Percentiles rank a stretch among this genome's conserved stretches.
Evolutionary conservation across 1,140 invertebrate genomes (phyloP).

Genomic region (Drosophila ananassae): DNA sequence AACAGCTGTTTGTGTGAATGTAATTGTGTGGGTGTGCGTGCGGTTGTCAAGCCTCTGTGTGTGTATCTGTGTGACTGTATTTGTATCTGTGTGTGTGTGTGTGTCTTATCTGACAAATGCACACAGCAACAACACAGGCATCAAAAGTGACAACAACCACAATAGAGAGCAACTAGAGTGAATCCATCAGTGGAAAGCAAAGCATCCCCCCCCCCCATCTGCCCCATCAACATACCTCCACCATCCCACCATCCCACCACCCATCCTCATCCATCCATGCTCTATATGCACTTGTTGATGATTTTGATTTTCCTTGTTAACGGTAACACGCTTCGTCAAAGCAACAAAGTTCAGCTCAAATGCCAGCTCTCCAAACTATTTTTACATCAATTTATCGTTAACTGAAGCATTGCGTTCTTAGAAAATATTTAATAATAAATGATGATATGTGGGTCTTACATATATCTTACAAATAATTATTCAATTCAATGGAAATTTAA

Average conservation of each 20-base stretch:
- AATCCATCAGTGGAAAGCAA: constrained; percentile 63
- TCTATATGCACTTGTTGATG: constrained; percentile 30
- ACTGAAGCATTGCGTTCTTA: constrained; percentile 4
- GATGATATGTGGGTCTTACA: neutral
- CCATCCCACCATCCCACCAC: constrained; percentile 19
- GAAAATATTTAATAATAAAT: neutral
- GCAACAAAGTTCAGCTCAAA: constrained; percentile 33
- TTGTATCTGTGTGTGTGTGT: constrained; percentile 35
- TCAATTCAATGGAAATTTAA: neutral
- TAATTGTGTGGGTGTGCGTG: neutral
- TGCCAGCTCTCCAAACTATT: constrained; percentile 1
- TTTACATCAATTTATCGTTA: constrained; percentile 2
- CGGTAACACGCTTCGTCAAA: constrained; percentile 27
- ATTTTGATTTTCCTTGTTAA: constrained; percentile 60
- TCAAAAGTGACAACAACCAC: constrained; percentile 41
- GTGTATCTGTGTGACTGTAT: neutral
- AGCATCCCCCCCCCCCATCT: neutral
- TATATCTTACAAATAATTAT: neutral
- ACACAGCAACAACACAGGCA: constrained; percentile 55
- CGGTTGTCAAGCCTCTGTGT: neutral
- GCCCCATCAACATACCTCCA: neutral
- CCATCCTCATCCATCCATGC: constrained; percentile 51
- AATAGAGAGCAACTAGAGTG: constrained; percentile 61
- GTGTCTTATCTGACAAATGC: constrained; percentile 62
- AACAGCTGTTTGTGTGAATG: constrained; percentile 7